These are phyloP conservation scores for Corticium candelabrum DNA, from an alignment of 37 sponge, comb jelly and placozoan species.

Conservation along the genomic window DNA sequence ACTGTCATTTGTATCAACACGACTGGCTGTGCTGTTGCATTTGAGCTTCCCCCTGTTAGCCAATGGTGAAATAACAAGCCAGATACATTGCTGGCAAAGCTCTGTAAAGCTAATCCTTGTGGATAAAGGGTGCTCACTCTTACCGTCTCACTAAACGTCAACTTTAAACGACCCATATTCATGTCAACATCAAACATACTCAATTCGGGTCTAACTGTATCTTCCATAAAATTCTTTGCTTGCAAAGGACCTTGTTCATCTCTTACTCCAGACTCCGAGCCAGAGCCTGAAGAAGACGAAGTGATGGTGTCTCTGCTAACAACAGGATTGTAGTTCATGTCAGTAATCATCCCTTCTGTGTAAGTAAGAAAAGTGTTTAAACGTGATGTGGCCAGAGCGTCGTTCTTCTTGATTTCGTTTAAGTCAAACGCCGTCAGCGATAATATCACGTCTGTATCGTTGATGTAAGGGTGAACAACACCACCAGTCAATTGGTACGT, in stretches of 20 bases:
- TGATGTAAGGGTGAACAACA: constrained; percentile 3
- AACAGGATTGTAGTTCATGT: constrained; percentile 66
- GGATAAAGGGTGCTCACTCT: constrained; percentile 32
- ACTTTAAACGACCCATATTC: constrained; percentile 45
- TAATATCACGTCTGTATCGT: constrained; percentile 40
- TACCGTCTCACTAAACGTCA: constrained; percentile 78
- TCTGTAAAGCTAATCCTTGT: neutral
- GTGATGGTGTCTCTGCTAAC: neutral
- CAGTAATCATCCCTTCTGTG: constrained; percentile 31
- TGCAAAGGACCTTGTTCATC: neutral
- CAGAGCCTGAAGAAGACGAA: constrained; percentile 2
- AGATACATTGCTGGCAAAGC: constrained; percentile 13
- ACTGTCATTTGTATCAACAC: constrained; percentile 27
- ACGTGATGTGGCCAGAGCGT: constrained; percentile 35
- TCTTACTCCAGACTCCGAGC: neutral
- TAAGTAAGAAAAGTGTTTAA: constrained; percentile 29
- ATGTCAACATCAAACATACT: constrained; percentile 56
- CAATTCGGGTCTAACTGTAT: constrained; percentile 49
- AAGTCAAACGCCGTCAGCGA: constrained; percentile 54
- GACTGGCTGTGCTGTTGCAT: constrained; percentile 30
- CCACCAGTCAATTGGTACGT: constrained; percentile 49
- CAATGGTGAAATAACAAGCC: too few species aligned
- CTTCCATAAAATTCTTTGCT: constrained; percentile 30
- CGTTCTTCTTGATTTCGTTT: constrained; percentile 70
- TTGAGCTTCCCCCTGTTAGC: constrained; percentile 29